A percentile compares a stretch with the other conserved stretches of the same genome.
These are phyloP conservation scores for Coreoperca whiteheadi DNA, from an alignment of 2,113 vertebrate species.

Conservation along the genomic window DNA sequence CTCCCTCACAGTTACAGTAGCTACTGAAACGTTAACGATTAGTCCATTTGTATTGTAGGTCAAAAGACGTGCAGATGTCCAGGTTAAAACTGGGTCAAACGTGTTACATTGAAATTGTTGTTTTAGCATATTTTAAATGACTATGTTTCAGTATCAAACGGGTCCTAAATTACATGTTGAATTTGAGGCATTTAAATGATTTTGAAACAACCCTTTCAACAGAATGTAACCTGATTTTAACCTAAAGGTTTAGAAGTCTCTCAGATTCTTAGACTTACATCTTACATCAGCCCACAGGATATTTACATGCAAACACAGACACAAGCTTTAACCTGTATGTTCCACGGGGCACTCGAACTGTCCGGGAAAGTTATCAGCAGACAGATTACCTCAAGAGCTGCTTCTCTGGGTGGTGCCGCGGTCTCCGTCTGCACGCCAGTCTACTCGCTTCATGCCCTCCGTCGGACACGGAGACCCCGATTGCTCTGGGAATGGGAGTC, in stretches of 20 bases:
- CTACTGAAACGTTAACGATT: neutral
- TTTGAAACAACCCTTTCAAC: too few relatives aligned
- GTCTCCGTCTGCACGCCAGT: constrained; percentile 7
- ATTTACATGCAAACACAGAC: neutral
- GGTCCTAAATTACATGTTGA: too few relatives aligned
- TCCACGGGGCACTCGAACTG: neutral
- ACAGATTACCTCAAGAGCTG: constrained; percentile 30
- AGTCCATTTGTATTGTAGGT: neutral
- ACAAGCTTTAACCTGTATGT: neutral
- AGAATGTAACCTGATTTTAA: neutral
- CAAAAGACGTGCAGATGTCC: neutral
- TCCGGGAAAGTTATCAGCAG: constrained; percentile 29
- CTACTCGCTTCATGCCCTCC: neutral
- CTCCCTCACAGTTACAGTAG: neutral
- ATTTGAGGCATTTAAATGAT: too few relatives aligned
- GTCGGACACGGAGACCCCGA: neutral
- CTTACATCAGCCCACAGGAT: too few relatives aligned
- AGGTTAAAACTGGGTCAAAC: neutral
- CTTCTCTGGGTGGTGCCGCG: neutral
- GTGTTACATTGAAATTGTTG: too few relatives aligned
- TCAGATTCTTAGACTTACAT: neutral
- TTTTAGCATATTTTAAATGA: too few relatives aligned
- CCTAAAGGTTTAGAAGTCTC: neutral
- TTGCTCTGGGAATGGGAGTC: constrained; percentile 23
- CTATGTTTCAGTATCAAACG: too few relatives aligned